These are phyloP conservation scores for Muscina levida DNA, from an alignment of 2,888 invertebrate genomes.

Conservation along the genomic window DNA sequence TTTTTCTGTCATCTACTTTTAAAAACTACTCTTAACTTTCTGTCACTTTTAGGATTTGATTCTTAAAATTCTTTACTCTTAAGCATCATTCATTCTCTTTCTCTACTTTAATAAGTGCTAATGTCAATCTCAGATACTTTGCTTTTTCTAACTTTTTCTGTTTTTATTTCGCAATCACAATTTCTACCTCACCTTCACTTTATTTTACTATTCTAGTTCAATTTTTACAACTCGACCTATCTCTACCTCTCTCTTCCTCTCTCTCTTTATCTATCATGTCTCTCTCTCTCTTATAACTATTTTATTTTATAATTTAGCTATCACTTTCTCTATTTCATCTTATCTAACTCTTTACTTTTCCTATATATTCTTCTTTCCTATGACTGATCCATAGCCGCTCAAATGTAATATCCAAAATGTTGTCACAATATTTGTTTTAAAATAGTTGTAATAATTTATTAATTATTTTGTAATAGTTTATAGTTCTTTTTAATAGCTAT, in stretches of 20 bases:
- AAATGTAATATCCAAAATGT: slow-evolving; percentile 31
- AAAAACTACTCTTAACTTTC: slow-evolving; percentile 27
- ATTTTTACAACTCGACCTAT: no score
- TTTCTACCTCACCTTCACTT: slow-evolving; percentile 25
- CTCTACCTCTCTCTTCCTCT: neutral
- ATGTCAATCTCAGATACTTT: no score
- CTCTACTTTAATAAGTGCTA: no score
- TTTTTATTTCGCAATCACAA: neutral
- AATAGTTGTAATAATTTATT: slow-evolving; percentile 66
- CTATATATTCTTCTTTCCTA: no score
- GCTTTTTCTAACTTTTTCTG: slow-evolving; percentile 26
- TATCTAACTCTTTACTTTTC: no score
- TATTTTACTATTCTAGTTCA: no score
- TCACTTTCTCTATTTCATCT: slow-evolving; percentile 22
- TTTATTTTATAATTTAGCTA: slow-evolving; percentile 3
- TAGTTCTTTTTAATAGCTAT: slow-evolving; percentile 51
- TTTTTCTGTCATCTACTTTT: slow-evolving; percentile 36
- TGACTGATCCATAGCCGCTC: slow-evolving; percentile 57
- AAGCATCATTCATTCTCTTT: slow-evolving; percentile 48
- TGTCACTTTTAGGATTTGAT: slow-evolving; percentile 19
- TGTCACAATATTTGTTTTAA: slow-evolving; percentile 65
- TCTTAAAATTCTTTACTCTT: slow-evolving; percentile 56
- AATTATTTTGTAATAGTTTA: slow-evolving; percentile 60
- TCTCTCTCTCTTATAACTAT: no score
- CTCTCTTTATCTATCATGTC: neutral